Percentiles rank a stretch among this genome's conserved stretches.
phyloP scores from a whole-genome alignment of 2,888 invertebrate genomes.

The Ischnura elegans region DNA sequence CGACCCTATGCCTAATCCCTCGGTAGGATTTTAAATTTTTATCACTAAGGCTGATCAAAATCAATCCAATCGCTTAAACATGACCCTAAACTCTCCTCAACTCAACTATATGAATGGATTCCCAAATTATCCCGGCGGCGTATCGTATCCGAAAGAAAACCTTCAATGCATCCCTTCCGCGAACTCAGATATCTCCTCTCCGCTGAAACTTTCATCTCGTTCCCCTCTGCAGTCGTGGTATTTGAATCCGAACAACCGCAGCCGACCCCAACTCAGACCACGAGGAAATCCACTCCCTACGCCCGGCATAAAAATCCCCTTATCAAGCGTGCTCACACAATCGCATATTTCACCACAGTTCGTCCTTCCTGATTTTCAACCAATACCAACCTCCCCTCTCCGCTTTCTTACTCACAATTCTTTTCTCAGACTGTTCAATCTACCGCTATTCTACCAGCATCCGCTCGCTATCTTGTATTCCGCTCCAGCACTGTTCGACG shows the following conservation, averaged over 20 bases:
- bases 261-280: not conserved
- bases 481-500: not conserved
- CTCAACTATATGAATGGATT: not conserved
- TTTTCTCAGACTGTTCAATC: too few species aligned
- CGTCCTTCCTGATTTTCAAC: not conserved
- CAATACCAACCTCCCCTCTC: not conserved
- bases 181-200: not conserved
- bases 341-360: not conserved
- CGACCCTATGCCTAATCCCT: too few species aligned
- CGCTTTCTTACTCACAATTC: too few species aligned
- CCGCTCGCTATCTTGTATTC: not conserved
- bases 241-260: constrained; percentile 9
- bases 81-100: too few species aligned
- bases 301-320: not conserved
- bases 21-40: not conserved
- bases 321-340: too few species aligned
- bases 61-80: not conserved
- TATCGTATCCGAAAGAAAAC: not conserved
- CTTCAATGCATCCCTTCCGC: not conserved
- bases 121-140: not conserved
- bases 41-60: not conserved
- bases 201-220: not conserved
- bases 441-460: not conserved
- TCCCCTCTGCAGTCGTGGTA: not conserved
- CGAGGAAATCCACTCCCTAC: too few species aligned